Conservation (phyloP, 2,888 invertebrate genomes). For the Ornithoptera alexandrae region DNA sequence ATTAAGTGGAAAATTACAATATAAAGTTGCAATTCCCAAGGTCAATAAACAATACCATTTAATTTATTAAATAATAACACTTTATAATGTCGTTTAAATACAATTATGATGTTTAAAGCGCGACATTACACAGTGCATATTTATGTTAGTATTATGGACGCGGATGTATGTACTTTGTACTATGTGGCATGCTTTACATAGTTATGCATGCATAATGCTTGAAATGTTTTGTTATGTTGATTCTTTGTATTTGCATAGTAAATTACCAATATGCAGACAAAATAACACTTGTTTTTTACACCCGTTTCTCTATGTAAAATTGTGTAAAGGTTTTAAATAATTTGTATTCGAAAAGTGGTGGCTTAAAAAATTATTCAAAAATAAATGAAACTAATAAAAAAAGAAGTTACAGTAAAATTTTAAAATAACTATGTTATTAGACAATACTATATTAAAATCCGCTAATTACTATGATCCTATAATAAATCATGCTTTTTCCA, state of each 20-base stretch:
- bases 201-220: conserved; percentile 6
- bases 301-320: background rate
- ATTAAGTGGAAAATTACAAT: conserved; percentile 20
- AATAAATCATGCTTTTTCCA: too few relatives aligned
- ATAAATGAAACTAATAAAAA: too few relatives aligned
- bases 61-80: conserved; percentile 17
- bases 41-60: conserved; percentile 12
- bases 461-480: too few relatives aligned
- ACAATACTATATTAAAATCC: too few relatives aligned
- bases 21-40: conserved; percentile 8
- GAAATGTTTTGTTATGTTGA: conserved; percentile 16
- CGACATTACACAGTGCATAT: conserved; percentile 11
- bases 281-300: background rate
- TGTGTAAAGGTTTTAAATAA: background rate
- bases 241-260: conserved; percentile 21
- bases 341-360: too few relatives aligned
- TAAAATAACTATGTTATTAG: too few relatives aligned
- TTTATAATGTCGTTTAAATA: conserved; percentile 18
- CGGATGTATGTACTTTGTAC: background rate
- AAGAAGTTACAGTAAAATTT: too few relatives aligned
- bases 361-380: too few relatives aligned
- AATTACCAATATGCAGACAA: background rate
- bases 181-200: background rate
- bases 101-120: conserved; percentile 16
- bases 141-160: conserved; percentile 23